Evolutionary conservation across 2,113 vertebrate species (phyloP).

Genomic region (Abramis brama): DNA sequence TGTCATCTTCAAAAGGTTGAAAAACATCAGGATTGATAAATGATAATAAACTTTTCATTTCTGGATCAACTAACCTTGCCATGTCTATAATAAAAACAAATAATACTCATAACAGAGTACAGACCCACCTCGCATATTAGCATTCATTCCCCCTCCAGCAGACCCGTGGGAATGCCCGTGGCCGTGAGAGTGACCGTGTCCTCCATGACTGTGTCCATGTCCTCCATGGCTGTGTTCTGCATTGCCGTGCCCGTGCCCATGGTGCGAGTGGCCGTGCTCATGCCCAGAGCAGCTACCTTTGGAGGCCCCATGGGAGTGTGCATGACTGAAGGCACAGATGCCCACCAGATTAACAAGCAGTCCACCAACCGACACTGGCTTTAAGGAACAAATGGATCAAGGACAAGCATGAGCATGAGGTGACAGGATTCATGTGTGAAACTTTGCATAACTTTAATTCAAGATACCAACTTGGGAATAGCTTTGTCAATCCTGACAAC

Average conservation of each 20-base stretch:
- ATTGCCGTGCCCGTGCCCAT: conserved; percentile 71
- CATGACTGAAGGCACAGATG: conserved; percentile 97
- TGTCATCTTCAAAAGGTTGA: background rate
- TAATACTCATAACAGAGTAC: background rate
- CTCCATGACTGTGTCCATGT: conserved; percentile 80
- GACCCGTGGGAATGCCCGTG: conserved; percentile 80
- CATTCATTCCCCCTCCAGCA: conserved; percentile 88
- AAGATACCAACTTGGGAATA: background rate
- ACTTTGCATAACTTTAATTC: background rate
- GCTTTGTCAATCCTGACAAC: background rate
- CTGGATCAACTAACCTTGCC: background rate
- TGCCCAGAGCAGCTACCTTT: conserved; percentile 79
- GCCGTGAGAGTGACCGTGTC: conserved; percentile 76
- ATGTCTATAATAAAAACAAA: background rate
- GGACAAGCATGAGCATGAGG: background rate
- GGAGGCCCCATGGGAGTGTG: conserved; percentile 82
- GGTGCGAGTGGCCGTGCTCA: conserved; percentile 85
- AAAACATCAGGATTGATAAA: background rate
- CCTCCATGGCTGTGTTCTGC: conserved; percentile 76
- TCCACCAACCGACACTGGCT: conserved; percentile 97
- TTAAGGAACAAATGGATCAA: conserved; percentile 26
- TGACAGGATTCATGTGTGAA: background rate
- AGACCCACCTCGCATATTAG: conserved; percentile 94
- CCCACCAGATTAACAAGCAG: conserved; percentile 96
- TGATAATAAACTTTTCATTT: background rate